Base-by-base conservation (phyloP, 1,140 invertebrate genomes). In the Aphelenchoides fujianensis region DNA sequence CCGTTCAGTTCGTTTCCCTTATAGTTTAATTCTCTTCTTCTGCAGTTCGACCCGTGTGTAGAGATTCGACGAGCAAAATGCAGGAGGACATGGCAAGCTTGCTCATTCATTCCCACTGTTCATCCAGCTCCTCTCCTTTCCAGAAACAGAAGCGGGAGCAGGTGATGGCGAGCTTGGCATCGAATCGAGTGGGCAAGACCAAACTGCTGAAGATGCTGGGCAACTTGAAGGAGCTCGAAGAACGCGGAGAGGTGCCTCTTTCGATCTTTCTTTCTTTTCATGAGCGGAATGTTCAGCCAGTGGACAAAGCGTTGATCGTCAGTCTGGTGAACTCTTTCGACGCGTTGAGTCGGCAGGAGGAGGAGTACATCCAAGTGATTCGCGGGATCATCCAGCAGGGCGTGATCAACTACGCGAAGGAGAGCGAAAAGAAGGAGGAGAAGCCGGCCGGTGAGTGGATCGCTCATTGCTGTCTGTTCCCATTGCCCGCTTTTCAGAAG, bases 151-250 rank as follows among this genome's bases (percentile, higher is more conserved):
- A 35, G n/a, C 63, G 63, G n/a, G 63, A 66, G 7, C 32, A 1
- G n/a, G 63, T 66, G 12, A 37, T 66, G 63, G 16, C 63, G 16
- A 66, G 31, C 31, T 66, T 66, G 31, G 31, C 31, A 16, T 66
- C 63, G 32, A 66, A 41, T 66, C 31, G 63, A 12, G 63, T 66
- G 16, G 63, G 63, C 16, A 66, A 66, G 31, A 66, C 63, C 16
- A 66, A 66, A 37, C 31, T 66, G 16, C 31, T 66, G 16, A 37
- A 34, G 16, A 66, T 66, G 63, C 34, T 66, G 31, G 63, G n/a
- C 23, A 36, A 34, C 53, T 3, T 66, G 31, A 66, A 66, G 32
- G 27, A 66, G 53, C 9, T 37, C 36, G 63, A 66, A 37, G 1
- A 66, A 12, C 16, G 63, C n/a, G 63, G 63, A 66, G 63, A 66